These are phyloP conservation scores for Lasioglossum leucozonium DNA, from an alignment of 2,888 invertebrate genomes.

Conservation along the genomic window DNA sequence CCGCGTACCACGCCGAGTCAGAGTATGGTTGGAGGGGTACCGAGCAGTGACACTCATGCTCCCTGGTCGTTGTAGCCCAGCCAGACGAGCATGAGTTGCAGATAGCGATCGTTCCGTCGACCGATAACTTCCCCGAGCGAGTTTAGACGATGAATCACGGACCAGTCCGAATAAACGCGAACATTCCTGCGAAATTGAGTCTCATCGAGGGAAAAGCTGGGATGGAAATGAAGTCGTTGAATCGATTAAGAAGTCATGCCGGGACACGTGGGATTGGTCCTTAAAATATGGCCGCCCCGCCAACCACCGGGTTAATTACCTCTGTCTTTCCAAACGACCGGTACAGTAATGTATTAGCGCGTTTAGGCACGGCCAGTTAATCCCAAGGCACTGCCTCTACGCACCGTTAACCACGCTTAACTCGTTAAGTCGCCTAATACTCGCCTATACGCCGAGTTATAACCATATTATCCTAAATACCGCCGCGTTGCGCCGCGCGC, in stretches of 20 bases:
- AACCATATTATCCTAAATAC: conserved; percentile 64
- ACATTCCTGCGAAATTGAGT: conserved; percentile 38
- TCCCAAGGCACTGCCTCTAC: conserved; percentile 75
- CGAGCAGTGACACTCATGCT: background rate
- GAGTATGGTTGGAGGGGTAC: background rate
- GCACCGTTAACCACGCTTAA: conserved; percentile 77
- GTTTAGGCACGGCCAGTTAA: conserved; percentile 78
- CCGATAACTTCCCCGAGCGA: conserved; percentile 28
- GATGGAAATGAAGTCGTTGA: conserved; percentile 52
- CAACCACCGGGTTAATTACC: conserved; percentile 70
- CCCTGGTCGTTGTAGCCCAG: background rate
- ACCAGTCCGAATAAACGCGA: conserved; percentile 4
- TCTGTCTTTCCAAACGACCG: conserved; percentile 64
- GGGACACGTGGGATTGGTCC: conserved; percentile 69
- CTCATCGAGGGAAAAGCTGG: background rate
- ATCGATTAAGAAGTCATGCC: conserved; percentile 65
- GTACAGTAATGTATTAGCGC: conserved; percentile 75
- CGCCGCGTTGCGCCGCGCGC: background rate
- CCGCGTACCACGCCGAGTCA: background rate
- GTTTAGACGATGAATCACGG: conserved; percentile 57
- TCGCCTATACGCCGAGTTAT: conserved; percentile 32
- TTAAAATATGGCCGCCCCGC: conserved; percentile 65
- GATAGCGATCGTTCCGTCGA: conserved; percentile 9
- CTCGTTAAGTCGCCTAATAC: conserved; percentile 72
- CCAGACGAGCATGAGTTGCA: background rate